Conservation (phyloP, 1,140 invertebrate genomes). For the Ruditapes philippinarum region DNA sequence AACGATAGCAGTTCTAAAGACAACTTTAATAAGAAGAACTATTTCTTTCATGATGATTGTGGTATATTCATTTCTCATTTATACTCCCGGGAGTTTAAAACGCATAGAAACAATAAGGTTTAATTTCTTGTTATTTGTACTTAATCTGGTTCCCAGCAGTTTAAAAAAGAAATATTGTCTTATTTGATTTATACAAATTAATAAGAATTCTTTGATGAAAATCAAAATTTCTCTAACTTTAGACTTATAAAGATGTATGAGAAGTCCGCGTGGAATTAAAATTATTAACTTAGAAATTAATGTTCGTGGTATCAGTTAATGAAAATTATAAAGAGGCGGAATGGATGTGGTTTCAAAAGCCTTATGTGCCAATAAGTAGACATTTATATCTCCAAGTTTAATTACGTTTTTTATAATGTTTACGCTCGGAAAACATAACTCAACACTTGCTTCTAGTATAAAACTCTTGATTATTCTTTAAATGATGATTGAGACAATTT, state of each 20-base stretch:
- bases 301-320: not conserved
- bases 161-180: not conserved
- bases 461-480: no score
- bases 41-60: not conserved
- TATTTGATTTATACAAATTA: not conserved
- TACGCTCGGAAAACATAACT: no score
- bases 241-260: not conserved
- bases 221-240: not conserved
- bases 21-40: not conserved
- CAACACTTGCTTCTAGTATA: no score
- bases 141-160: not conserved
- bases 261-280: not conserved
- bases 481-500: no score
- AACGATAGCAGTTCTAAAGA: not conserved
- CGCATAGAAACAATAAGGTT: not conserved
- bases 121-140: constrained; percentile 9
- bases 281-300: constrained; percentile 13
- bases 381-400: not conserved
- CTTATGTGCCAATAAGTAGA: not conserved
- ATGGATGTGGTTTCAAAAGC: not conserved
- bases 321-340: not conserved
- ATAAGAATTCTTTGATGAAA: constrained; percentile 5
- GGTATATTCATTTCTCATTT: not conserved
- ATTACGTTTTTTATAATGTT: not conserved
- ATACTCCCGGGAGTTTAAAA: not conserved